phyloP scores from a whole-genome alignment of 2,888 invertebrate species.

The Sminthurides aquaticus region DNA sequence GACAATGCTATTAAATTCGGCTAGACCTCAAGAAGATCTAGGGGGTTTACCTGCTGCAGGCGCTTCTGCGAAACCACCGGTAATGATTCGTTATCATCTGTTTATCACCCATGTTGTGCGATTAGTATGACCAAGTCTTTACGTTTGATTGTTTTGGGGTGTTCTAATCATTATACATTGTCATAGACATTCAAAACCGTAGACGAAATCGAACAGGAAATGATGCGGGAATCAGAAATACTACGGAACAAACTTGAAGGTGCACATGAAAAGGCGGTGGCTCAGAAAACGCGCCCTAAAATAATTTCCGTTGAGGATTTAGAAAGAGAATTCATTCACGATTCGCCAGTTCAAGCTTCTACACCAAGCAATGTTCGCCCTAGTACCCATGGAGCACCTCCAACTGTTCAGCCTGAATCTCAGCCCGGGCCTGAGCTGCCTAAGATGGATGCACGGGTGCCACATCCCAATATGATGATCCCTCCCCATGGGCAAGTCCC shows the following conservation, averaged over 20 bases:
- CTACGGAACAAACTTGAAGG: slow-evolving; percentile 7
- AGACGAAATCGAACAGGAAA: slow-evolving; percentile 40
- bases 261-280: not conserved
- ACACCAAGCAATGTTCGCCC: too few relatives aligned
- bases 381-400: slow-evolving; percentile 8
- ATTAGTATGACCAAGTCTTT: too few relatives aligned
- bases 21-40: too few relatives aligned
- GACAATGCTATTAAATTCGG: slow-evolving; percentile 12
- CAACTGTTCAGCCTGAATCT: slow-evolving; percentile 19
- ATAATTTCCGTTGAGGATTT: slow-evolving; percentile 39
- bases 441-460: not conserved
- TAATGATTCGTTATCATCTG: too few relatives aligned
- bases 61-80: not conserved
- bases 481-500: slow-evolving; percentile 3
- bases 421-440: slow-evolving; percentile 10
- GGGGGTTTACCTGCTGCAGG: not conserved
- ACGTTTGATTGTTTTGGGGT: too few relatives aligned
- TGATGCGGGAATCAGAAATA: slow-evolving; percentile 27
- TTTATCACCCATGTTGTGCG: too few relatives aligned
- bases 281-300: slow-evolving; percentile 26
- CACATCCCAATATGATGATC: not conserved
- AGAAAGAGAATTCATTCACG: slow-evolving; percentile 36
- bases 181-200: slow-evolving; percentile 39
- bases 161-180: too few relatives aligned
- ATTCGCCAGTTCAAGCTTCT: slow-evolving; percentile 13